phyloP scores from a whole-genome alignment of 2,113 vertebrate genomes.

The Elaphurus davidianus region DNA sequence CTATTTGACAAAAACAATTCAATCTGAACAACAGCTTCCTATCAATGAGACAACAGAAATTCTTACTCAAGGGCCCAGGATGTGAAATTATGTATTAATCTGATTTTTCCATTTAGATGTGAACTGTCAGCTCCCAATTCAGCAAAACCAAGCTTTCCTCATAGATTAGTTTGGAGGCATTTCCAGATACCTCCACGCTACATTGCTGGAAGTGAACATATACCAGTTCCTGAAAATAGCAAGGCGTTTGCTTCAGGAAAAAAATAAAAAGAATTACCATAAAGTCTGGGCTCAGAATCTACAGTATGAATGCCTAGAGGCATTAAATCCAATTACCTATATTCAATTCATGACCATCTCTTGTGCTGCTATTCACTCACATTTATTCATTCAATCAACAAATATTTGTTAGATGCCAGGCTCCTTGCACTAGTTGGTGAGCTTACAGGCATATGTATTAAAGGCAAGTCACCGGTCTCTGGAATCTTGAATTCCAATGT shows the following conservation, averaged over 20 bases:
- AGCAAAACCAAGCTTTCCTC: neutral
- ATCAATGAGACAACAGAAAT: constrained; percentile 2
- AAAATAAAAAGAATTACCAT: constrained; percentile 12
- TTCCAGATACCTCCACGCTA: constrained; percentile 15
- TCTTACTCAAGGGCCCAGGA: neutral
- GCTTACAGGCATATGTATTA: neutral
- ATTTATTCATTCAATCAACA: constrained; percentile 25
- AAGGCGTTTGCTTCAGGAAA: constrained; percentile 30
- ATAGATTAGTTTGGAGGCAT: neutral
- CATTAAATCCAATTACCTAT: constrained; percentile 47
- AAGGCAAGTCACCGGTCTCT: neutral
- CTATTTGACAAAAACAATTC: neutral
- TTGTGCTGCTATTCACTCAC: neutral
- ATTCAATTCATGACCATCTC: constrained; percentile 7
- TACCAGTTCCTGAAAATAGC: constrained; percentile 23
- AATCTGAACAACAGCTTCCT: neutral
- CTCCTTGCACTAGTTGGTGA: neutral
- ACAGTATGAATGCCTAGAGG: constrained; percentile 21
- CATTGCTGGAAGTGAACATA: constrained; percentile 50
- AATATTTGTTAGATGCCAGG: neutral
- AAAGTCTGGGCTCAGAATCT: constrained; percentile 47
- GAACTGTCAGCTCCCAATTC: constrained; percentile 29
- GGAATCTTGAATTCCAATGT: neutral
- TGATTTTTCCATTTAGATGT: neutral
- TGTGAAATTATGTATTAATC: neutral